Percentiles rank a stretch among this genome's conserved stretches.
These are phyloP conservation scores for Platynereis dumerilii DNA, from an alignment of 2,888 invertebrate genomes.

Conservation along the genomic window DNA sequence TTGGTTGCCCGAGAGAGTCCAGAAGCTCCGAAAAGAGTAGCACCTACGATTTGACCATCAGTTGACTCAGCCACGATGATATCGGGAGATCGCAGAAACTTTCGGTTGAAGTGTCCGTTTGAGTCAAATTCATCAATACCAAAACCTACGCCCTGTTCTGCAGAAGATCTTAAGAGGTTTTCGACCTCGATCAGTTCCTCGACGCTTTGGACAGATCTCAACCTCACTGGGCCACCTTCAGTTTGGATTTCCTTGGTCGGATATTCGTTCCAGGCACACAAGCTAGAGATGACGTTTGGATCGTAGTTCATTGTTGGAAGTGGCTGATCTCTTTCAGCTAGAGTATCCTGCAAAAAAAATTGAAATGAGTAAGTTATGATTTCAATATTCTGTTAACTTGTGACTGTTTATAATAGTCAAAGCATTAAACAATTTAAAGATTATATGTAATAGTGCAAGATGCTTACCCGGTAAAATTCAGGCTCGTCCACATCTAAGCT, in stretches of 20 bases:
- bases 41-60: conserved; percentile 10
- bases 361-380: no score
- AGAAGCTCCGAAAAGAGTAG: conserved; percentile 8
- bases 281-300: no score
- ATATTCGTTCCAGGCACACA: conserved; percentile 3
- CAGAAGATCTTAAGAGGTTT: conserved; percentile 4
- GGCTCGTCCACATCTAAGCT: background rate
- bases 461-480: background rate
- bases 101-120: conserved; percentile 16
- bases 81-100: background rate
- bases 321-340: no score
- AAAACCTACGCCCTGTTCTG: conserved; percentile 12
- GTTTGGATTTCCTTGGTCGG: background rate
- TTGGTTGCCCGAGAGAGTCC: conserved; percentile 11
- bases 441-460: no score
- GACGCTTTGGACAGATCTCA: background rate
- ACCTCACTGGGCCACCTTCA: background rate
- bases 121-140: conserved; percentile 16
- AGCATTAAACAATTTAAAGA: no score
- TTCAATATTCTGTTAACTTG: no score
- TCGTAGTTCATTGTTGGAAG: no score
- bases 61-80: conserved; percentile 12
- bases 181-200: conserved; percentile 16
- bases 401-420: no score
- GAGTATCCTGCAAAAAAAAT: no score